phyloP scores from a whole-genome alignment of 1,140 invertebrate species.

The Leptonema lineaticorne region DNA sequence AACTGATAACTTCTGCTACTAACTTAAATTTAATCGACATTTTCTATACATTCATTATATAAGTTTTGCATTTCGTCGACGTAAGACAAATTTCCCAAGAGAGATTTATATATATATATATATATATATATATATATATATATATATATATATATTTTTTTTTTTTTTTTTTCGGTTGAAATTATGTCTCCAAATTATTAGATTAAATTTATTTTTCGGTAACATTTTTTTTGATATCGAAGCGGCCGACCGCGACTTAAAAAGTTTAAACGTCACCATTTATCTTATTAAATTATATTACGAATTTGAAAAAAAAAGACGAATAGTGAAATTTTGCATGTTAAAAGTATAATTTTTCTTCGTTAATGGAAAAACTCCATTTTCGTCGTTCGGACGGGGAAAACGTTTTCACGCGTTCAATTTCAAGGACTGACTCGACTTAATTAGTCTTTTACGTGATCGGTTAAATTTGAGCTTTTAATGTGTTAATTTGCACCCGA shows the following conservation, averaged over 20 bases:
- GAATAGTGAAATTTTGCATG: neutral
- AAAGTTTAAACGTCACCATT: constrained; percentile 1
- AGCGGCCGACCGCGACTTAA: neutral
- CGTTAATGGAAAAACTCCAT: too few relatives aligned
- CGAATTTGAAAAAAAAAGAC: neutral
- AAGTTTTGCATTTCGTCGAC: too few relatives aligned
- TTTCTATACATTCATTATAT: too few relatives aligned
- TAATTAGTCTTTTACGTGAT: constrained; percentile 2
- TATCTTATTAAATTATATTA: neutral
- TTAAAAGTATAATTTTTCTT: neutral
- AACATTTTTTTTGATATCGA: neutral
- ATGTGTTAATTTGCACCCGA: constrained; percentile 10
- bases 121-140: too few relatives aligned
- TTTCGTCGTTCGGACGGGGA: neutral
- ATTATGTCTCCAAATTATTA: constrained; percentile 6
- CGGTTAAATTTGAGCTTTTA: neutral
- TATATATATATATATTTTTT: too few relatives aligned
- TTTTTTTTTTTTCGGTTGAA: too few relatives aligned
- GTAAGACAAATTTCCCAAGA: constrained; percentile 4
- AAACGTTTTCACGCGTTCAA: neutral
- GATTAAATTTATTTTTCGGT: constrained; percentile 16
- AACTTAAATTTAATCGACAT: too few relatives aligned
- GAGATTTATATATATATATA: too few relatives aligned
- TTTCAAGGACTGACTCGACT: neutral
- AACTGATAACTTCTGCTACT: too few relatives aligned